Percentiles rank a stretch among this genome's conserved stretches.
Conservation (phyloP, 2,113 vertebrate genomes). For the Psilopogon haemacephalus region DNA sequence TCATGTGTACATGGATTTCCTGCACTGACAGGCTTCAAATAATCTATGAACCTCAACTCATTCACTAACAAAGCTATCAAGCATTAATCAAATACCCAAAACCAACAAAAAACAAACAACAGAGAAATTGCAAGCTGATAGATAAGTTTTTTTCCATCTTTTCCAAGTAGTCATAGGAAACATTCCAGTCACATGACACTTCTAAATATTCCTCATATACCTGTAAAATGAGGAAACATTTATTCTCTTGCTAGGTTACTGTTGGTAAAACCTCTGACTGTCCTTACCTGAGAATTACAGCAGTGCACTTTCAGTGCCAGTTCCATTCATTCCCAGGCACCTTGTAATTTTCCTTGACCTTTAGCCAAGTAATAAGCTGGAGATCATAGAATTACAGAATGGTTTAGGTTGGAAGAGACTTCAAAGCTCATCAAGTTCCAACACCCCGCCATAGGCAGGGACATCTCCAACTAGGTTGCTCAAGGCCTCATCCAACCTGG, state of each 20-base stretch:
- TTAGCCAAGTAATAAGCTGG: neutral
- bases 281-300: neutral
- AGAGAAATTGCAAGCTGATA: neutral
- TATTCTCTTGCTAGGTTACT: neutral
- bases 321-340: neutral
- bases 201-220: neutral
- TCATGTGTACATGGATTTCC: neutral
- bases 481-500: too few relatives aligned
- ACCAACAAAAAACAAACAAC: too few relatives aligned
- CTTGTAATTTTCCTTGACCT: neutral
- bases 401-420: too few relatives aligned
- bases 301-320: neutral
- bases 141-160: neutral
- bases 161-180: neutral
- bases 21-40: neutral
- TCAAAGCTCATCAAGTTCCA: too few relatives aligned
- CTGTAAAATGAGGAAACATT: neutral
- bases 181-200: neutral
- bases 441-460: too few relatives aligned
- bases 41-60: rapidly evolving
- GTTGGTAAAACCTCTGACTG: neutral
- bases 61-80: rapidly evolving
- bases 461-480: too few relatives aligned
- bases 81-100: neutral
- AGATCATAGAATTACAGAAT: too few relatives aligned